Conservation (phyloP, 2,888 invertebrate genomes). For the Himalopsyche japonica region DNA sequence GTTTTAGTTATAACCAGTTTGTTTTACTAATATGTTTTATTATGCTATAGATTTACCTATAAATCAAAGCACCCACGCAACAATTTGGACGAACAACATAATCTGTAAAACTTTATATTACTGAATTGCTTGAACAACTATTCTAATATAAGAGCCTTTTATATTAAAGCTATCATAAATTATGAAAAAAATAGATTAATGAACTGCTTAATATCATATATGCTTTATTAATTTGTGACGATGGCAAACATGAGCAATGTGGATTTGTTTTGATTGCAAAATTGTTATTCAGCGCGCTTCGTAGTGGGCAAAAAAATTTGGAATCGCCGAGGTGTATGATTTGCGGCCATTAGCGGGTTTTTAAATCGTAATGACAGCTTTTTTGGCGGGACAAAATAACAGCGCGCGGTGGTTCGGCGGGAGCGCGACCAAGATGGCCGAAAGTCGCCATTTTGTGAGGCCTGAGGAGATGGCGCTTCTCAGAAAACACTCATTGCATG, state of each 20-base stretch:
- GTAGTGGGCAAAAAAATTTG: background rate
- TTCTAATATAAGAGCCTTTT: no score
- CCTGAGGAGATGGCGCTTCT: constrained; percentile 1
- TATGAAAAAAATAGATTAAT: no score
- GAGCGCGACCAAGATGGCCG: background rate
- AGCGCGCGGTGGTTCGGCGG: background rate
- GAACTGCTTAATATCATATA: no score
- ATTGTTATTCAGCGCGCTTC: background rate
- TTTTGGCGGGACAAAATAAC: constrained; percentile 11
- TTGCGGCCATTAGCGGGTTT: constrained; percentile 6
- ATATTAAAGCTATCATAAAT: no score
- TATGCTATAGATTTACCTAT: no score
- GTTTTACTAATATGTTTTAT: no score
- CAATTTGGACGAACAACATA: no score
- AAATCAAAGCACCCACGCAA: no score
- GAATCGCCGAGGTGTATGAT: background rate
- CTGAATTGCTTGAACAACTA: no score
- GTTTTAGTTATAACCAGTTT: no score
- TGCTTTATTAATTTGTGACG: no score
- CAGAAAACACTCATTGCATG: background rate
- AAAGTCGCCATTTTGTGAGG: constrained; percentile 7
- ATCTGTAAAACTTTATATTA: no score
- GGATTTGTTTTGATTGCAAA: background rate
- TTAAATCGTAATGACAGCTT: constrained; percentile 15
- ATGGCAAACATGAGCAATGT: background rate